Evolutionary conservation across 2,797 vertebrate genomes (phyloP).

Genomic region (Melanotaenia trifasciata): DNA sequence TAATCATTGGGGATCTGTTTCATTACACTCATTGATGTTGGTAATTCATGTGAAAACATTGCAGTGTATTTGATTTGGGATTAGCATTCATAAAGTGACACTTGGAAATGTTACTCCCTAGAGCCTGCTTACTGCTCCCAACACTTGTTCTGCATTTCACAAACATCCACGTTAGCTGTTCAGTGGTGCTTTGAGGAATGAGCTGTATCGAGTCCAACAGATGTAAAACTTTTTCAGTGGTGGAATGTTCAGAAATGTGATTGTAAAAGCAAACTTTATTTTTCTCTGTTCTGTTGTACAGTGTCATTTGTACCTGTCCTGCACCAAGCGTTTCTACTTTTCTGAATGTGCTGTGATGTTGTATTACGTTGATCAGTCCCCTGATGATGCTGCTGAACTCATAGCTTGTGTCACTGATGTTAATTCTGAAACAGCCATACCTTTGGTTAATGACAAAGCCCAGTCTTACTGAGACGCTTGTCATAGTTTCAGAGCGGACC

Average conservation of each 20-base stretch:
- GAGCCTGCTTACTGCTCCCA: conserved; percentile 67
- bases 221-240: conserved; percentile 59
- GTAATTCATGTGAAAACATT: conserved; percentile 60
- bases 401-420: conserved; percentile 72
- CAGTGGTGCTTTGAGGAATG: conserved; percentile 69
- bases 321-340: conserved; percentile 58
- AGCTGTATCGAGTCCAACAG: conserved; percentile 59
- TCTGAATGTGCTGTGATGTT: conserved; percentile 79
- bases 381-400: conserved; percentile 80
- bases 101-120: conserved; percentile 75
- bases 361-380: conserved; percentile 63
- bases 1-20: conserved; percentile 64
- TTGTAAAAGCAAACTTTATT: conserved; percentile 79
- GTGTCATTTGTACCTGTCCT: conserved; percentile 64
- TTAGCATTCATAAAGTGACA: conserved; percentile 70
- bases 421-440: conserved; percentile 60
- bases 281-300: conserved; percentile 58
- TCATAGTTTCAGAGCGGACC: conserved; percentile 69
- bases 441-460: conserved; percentile 48
- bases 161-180: conserved; percentile 63
- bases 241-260: conserved; percentile 80
- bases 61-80: conserved; percentile 72
- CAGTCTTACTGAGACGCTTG: conserved; percentile 39
- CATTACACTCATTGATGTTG: conserved; percentile 55
- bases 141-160: conserved; percentile 55